Evolutionary conservation across 2,888 invertebrate genomes (phyloP), one percentile per base, ranked within the genome.

Genomic region (Cataglyphis albicans): DNA sequence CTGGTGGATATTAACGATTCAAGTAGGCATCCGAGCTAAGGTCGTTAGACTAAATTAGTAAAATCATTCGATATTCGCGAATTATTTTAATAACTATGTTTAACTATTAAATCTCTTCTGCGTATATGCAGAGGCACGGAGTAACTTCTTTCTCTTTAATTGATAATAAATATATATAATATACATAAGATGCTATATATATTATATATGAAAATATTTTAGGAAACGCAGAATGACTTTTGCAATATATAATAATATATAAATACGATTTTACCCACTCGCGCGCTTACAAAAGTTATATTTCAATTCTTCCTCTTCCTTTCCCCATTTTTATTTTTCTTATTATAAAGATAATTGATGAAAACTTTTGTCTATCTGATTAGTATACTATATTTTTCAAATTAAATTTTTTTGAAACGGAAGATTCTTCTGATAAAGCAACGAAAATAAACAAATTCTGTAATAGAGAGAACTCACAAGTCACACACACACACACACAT

Each of bases 1-100:
- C 35, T 35, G 82, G 48, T 81, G 68, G 70, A 80, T 80, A 83
- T 84, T 72, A 83, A 88, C 83, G 84, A 85, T 81, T 82, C 82
- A 65, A 68, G 74, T 63, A 70, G 35, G 41, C 48, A 82, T 25
- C 72, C 63, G 82, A 70, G 76, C 81, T 18, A 38, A 18, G 25
- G 6, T 48, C 48, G n/a, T 48, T 48, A 82, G 41, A 29, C 48
- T 67, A 83, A 81, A 78, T 84, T 84, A 84, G 80, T 80, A 86
- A 32, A 32, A 76, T 81, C 82, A 75, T 74, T 70, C 83, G 83
- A 82, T 83, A 80, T 65, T 70, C 75, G 25, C 63, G 21, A 35
- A 74, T 67, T 85, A 68, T 75, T 80, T 59, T 32, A 21, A 41
- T 35, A 25, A 10, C 32, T 44, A 32, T n/a, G 18, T 7, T 70